Evolutionary conservation across 2,888 invertebrate species (phyloP), one percentile per base, ranked within the genome.

Genomic region (Andrena haemorrhoa): DNA sequence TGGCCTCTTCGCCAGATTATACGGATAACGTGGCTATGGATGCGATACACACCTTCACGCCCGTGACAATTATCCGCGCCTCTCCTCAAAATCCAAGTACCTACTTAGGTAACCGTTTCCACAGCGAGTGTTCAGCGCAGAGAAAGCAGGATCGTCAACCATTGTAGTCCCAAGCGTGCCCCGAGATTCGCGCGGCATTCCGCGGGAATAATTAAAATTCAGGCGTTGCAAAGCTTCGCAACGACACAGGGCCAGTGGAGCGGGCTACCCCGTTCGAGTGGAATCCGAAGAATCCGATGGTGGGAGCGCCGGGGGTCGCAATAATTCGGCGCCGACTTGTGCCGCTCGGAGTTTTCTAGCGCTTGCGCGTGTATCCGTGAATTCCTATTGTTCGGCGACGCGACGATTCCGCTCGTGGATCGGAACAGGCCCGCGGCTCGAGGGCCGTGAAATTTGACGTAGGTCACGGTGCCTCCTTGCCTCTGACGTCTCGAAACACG

Each of bases 381-480:
- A 35, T 20, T 66, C 66, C 41, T 41, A 79, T 75, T 75, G 82
- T 81, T 83, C 81, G 29, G 47, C 20, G 41, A 71, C 26, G 75
- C 76, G 81, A 86, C 76, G 86, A 86, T 81, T 60, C 53, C 53
- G 12, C 41, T 41, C 41, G 16, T 16, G 41, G 4, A 41, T 41
- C 41, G 41, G 79, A 88, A 82, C 75, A 78, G 66, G 47, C 72
- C 64, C 68, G 23, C 41, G 60, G 23, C 64, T 63, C 82, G 69
- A 41, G 31, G 35, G 68, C 81, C 88, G 86, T 87, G 84, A 89
- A 90, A 90, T 89, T 88, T 88, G 84, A 78, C 87, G 87, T 90
- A 90, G 89, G 90, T 89, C 89, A 88, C 79, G 89, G 78, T 74
- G 82, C 78, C 76, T 79, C 84, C 75, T 73, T 41, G 73, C 81